A percentile compares a stretch with the other conserved stretches of the same genome.
These are phyloP conservation scores for Aurelia sp. DNA, from an alignment of 30 jellyfish, hydroid and myxozoan species.

Conservation along the genomic window DNA sequence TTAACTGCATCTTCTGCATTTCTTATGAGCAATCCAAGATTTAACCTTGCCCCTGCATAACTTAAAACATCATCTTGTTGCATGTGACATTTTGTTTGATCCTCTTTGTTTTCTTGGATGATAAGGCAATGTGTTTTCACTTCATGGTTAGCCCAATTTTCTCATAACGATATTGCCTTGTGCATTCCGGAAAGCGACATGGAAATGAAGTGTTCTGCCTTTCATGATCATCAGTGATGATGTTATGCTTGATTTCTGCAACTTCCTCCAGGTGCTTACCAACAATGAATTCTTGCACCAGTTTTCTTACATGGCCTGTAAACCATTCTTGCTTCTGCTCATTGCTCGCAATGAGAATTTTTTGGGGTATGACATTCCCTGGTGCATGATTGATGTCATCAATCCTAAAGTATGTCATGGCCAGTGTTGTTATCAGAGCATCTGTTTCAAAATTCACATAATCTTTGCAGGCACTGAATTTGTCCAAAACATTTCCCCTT, in stretches of 20 bases:
- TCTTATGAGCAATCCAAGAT: conserved; percentile 14
- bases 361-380: conserved; percentile 33
- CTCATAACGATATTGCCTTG: not conserved
- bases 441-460: conserved; percentile 30
- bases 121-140: not conserved
- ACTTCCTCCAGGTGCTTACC: not conserved
- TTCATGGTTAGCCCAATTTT: conserved; percentile 14
- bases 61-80: not conserved
- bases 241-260: not conserved
- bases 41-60: conserved; percentile 17
- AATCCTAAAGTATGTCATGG: conserved; percentile 32
- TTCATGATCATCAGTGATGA: not conserved
- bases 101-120: not conserved
- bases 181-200: conserved; percentile 2
- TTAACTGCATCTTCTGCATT: conserved; percentile 42
- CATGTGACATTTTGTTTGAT: not conserved
- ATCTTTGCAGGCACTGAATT: conserved; percentile 29
- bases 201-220: not conserved
- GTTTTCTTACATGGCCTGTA: not conserved
- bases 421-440: conserved; percentile 15
- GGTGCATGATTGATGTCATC: conserved; percentile 8
- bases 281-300: conserved; percentile 2
- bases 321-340: conserved; percentile 27
- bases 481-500: conserved; percentile 29
- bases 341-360: not conserved